These are phyloP conservation scores for Choloepus hoffmanni DNA, from an alignment of 2,113 vertebrate genomes.

Conservation along the genomic window DNA sequence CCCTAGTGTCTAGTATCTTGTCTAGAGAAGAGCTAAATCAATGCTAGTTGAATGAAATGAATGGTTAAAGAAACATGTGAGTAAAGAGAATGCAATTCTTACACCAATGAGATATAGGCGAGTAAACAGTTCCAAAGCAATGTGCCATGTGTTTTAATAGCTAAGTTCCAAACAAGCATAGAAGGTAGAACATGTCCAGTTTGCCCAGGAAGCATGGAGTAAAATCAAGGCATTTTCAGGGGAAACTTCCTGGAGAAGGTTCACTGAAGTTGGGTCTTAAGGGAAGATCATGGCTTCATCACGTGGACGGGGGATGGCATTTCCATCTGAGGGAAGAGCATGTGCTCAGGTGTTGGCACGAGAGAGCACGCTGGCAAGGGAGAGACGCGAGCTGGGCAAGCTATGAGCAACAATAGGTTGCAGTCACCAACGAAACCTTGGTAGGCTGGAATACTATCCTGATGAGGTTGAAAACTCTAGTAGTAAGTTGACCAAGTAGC, in stretches of 20 bases:
- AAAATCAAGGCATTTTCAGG: not conserved
- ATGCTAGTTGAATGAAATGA: not conserved
- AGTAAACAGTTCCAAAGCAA: not conserved
- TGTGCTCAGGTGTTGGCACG: fast-evolving
- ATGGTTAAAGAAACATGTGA: not conserved
- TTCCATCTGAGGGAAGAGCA: not conserved
- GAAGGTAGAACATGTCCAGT: not conserved
- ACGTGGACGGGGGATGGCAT: too few relatives aligned
- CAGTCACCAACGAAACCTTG: fast-evolving
- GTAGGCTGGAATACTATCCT: not conserved
- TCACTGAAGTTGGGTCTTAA: not conserved
- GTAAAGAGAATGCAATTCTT: not conserved
- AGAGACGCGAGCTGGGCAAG: fast-evolving
- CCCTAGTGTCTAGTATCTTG: not conserved
- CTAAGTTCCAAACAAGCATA: not conserved
- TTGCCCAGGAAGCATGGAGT: not conserved
- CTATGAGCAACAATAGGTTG: not conserved
- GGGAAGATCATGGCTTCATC: not conserved
- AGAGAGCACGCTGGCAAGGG: not conserved
- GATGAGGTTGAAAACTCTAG: not conserved
- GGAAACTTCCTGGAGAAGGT: not conserved
- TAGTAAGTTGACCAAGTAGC: not conserved
- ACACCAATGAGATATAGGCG: not conserved
- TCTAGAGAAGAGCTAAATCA: not conserved
- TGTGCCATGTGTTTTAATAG: not conserved